phyloP scores from a whole-genome alignment of 1,140 invertebrate genomes.

The Drosophila nasuta region DNA sequence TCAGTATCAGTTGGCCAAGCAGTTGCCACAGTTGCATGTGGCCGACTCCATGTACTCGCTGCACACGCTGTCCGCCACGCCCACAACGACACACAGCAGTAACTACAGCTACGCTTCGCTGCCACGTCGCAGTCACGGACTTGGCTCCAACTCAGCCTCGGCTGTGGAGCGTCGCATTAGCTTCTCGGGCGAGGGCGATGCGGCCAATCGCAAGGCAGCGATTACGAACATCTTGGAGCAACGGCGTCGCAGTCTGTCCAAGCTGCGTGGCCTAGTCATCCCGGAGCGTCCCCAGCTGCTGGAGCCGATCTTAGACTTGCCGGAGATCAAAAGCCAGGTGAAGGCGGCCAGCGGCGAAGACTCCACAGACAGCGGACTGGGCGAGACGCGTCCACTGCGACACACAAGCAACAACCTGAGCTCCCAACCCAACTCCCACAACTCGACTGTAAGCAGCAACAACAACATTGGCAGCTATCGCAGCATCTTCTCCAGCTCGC shows the following conservation, averaged over 20 bases:
- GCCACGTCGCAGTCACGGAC: constrained; percentile 74
- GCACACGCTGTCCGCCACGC: constrained; percentile 55
- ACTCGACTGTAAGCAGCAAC: constrained; percentile 25
- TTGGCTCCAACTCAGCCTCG: constrained; percentile 46
- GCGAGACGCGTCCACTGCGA: constrained; percentile 46
- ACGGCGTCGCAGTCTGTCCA: constrained; percentile 91
- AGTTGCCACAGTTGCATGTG: constrained; percentile 69
- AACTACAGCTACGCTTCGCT: constrained; percentile 76
- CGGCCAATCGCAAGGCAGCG: constrained; percentile 77
- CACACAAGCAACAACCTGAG: constrained; percentile 3
- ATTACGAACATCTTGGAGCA: constrained; percentile 88
- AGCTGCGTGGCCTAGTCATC: constrained; percentile 93
- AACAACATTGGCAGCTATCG: constrained; percentile 52
- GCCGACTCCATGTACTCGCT: constrained; percentile 81
- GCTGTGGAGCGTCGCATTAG: constrained; percentile 86
- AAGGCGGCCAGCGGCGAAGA: constrained; percentile 72
- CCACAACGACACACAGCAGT: constrained; percentile 1
- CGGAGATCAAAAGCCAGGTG: constrained; percentile 91
- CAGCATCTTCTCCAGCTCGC: constrained; percentile 59
- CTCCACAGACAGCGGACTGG: constrained; percentile 76
- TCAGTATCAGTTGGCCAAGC: constrained; percentile 75
- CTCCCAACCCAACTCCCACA: constrained; percentile 13
- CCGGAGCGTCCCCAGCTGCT: constrained; percentile 89
- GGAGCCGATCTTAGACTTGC: constrained; percentile 88
- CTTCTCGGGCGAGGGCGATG: constrained; percentile 85